Conservation (phyloP, 2,888 invertebrate species). For the Drosophila cyrtoloma region DNA sequence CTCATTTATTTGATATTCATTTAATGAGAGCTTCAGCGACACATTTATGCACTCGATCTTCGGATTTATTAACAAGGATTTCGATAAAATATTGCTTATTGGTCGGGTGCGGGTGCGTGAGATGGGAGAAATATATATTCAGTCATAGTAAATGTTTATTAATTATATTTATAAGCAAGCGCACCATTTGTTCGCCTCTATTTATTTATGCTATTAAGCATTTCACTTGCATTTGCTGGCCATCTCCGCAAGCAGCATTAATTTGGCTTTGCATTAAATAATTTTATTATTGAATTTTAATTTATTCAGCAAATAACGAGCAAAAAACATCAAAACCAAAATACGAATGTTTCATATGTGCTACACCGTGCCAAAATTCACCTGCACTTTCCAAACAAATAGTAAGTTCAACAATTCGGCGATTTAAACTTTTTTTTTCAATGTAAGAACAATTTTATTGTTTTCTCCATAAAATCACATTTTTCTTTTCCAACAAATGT, state of each 20-base stretch:
- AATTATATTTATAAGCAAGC: constrained; percentile 71
- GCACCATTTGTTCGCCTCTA: constrained; percentile 67
- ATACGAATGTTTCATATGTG: constrained; percentile 19
- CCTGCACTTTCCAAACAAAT: neutral
- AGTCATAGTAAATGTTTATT: constrained; percentile 59
- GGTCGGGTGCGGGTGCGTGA: neutral
- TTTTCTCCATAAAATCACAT: neutral
- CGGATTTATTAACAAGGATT: constrained; percentile 11
- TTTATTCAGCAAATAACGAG: constrained; percentile 71
- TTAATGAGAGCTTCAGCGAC: neutral
- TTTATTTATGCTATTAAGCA: constrained; percentile 73
- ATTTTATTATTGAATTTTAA: constrained; percentile 78
- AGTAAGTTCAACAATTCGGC: neutral
- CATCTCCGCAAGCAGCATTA: constrained; percentile 41
- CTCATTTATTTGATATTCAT: neutral
- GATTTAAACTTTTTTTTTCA: neutral
- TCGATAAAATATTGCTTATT: constrained; percentile 17
- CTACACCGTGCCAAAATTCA: constrained; percentile 14
- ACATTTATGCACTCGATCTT: constrained; percentile 3
- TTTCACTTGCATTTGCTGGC: constrained; percentile 34
- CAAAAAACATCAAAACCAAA: constrained; percentile 40
- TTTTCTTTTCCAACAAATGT: neutral
- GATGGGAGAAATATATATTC: constrained; percentile 6
- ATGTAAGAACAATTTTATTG: neutral
- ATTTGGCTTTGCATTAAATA: constrained; percentile 64